phyloP scores from a whole-genome alignment of 2,113 vertebrate species.

The Percopsis transmontana region DNA sequence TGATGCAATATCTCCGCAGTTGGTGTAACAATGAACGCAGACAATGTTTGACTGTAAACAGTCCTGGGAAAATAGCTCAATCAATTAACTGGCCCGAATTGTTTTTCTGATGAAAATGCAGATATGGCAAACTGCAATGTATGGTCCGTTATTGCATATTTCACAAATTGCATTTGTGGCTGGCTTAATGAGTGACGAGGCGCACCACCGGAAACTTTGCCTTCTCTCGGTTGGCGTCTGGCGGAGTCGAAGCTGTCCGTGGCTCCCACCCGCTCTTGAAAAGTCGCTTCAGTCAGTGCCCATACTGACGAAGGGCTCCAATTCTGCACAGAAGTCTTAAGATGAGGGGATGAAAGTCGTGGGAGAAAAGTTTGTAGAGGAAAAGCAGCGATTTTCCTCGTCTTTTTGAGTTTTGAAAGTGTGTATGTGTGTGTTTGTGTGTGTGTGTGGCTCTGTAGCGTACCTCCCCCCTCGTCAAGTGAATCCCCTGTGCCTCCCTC shows the following conservation, averaged over 20 bases:
- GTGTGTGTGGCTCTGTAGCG: conserved; percentile 19
- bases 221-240: conserved; percentile 56
- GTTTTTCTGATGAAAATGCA: conserved; percentile 76
- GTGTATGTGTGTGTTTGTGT: conserved; percentile 17
- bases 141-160: conserved; percentile 56
- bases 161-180: conserved; percentile 47
- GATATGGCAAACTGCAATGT: conserved; percentile 61
- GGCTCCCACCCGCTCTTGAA: conserved; percentile 65
- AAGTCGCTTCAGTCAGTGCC: conserved; percentile 73
- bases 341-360: conserved; percentile 76
- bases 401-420: conserved; percentile 77
- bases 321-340: conserved; percentile 64
- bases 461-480: conserved; percentile 62
- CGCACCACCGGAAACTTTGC: conserved; percentile 46
- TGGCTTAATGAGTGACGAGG: conserved; percentile 42
- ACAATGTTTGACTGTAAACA: conserved; percentile 71
- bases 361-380: conserved; percentile 76
- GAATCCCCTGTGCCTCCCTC: conserved; percentile 77
- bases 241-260: conserved; percentile 66
- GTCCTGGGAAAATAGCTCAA: conserved; percentile 72
- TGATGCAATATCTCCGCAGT: conserved; percentile 77
- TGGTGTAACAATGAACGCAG: conserved; percentile 74
- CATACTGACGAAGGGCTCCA: conserved; percentile 63
- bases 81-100: conserved; percentile 75
- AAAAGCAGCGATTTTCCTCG: conserved; percentile 78